Conservation (phyloP, 2,113 vertebrate genomes). For the Merops nubicus region DNA sequence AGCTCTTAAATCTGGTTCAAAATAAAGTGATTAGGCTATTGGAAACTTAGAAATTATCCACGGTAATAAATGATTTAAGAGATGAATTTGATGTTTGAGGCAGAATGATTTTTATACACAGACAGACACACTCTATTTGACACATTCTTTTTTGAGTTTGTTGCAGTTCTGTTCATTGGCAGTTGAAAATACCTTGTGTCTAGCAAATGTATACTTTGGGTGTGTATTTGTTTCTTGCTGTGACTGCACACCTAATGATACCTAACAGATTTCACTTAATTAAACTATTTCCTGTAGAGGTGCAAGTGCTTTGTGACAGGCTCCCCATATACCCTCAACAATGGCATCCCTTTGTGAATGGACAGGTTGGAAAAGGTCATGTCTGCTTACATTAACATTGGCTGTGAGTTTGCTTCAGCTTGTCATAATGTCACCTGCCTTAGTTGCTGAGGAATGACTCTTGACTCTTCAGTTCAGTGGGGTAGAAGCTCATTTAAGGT, state of each 20-base stretch:
- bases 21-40: background rate
- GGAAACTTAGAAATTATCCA: background rate
- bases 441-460: background rate
- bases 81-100: background rate
- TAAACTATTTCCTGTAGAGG: background rate
- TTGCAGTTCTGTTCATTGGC: background rate
- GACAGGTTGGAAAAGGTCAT: background rate
- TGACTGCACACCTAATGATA: background rate
- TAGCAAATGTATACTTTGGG: background rate
- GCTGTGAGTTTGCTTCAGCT: constrained; percentile 9
- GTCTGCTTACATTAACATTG: background rate
- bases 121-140: background rate
- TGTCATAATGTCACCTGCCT: background rate
- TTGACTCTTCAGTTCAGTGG: background rate
- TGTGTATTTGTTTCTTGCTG: background rate
- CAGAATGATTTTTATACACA: background rate
- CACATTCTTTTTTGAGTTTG: background rate
- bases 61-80: background rate
- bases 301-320: background rate
- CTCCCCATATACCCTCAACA: background rate
- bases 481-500: background rate
- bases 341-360: background rate
- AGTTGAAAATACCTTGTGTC: background rate
- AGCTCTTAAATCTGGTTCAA: background rate
- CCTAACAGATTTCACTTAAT: background rate